These are phyloP conservation scores for Theonella swinhoei DNA, from an alignment of 37 sponge, comb jelly and placozoan species.

Conservation along the genomic window DNA sequence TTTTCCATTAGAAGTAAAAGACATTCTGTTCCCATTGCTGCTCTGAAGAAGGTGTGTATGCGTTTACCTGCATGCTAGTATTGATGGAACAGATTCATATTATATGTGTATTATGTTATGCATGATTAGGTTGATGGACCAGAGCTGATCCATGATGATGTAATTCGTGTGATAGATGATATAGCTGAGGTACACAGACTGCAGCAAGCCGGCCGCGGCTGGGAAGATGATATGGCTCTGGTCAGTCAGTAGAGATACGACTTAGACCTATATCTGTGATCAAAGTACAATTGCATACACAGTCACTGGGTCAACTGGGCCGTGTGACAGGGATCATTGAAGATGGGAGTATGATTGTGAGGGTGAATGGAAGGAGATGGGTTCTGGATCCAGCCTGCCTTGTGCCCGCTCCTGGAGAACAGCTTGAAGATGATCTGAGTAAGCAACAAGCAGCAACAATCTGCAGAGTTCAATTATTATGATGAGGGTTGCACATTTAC, in stretches of 20 bases:
- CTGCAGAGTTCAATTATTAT: too few relatives aligned
- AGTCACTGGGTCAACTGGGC: slow-evolving; percentile 87
- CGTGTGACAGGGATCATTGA: slow-evolving; percentile 46
- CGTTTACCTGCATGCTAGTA: not conserved
- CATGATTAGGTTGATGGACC: not conserved
- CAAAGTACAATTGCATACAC: too few relatives aligned
- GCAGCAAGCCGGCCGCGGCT: not conserved
- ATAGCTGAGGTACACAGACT: not conserved
- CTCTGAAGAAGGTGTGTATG: not conserved
- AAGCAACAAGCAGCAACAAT: too few relatives aligned
- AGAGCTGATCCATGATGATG: not conserved
- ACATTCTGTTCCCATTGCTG: not conserved
- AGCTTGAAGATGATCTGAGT: slow-evolving; percentile 38
- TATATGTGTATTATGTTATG: not conserved
- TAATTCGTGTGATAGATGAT: not conserved
- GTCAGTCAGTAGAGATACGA: too few relatives aligned
- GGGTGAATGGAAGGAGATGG: slow-evolving; percentile 77
- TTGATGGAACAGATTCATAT: not conserved
- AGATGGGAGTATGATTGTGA: slow-evolving; percentile 51
- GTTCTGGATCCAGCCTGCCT: slow-evolving; percentile 65
- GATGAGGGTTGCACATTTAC: too few relatives aligned
- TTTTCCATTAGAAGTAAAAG: not conserved
- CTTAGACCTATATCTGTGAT: too few relatives aligned
- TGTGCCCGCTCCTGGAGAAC: slow-evolving; percentile 47
- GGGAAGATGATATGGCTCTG: not conserved